Evolutionary conservation across 2,797 vertebrate genomes (phyloP), one percentile per base, ranked within the genome.

Genomic region (Muscicapa striata): DNA sequence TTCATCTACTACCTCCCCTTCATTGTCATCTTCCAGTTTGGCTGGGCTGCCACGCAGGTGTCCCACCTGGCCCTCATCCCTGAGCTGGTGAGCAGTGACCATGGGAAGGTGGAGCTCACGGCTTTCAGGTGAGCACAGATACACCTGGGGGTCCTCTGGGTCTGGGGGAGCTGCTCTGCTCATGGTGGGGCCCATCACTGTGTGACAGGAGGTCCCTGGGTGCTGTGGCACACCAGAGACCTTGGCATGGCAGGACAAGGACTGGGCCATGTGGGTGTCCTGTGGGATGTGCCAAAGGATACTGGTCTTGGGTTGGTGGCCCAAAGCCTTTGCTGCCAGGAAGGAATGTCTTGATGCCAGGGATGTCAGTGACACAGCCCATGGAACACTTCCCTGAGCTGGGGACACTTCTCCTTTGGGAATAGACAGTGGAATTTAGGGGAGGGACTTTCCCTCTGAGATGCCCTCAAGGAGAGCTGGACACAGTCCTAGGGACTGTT

Each of bases 41-140:
- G 99, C 93, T 99, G 99, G 99, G 99, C 99, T 0, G 98, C 99
- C 75, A 99, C 98, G 0, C 99, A 99, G 97, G 98, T 99, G 94
- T 99, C 99, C 9, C 99, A 99, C 96, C 98, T 99, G 73, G 98
- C 99, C 4, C 99, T 99, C 87, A 99, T 99, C 61, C 99, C 99
- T 0, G 99, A 99, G 97, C 98, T 99, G 38, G 98, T 98, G 87
- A 97, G 97, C 70, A 98, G 96, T 4, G 98, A 99, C 67, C 98
- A 99, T 2, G 99, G 98, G 80, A 99, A 99, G 83, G 99, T 99
- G 64, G 99, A 99, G 77, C 99, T 99, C 89, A 99, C 99, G 0
- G 99, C 99, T 0, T 99, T 98, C 98, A 98, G 99, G 99, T 99
- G 38, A 83, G 66, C 15, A 15, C 1, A 1, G 58, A 16, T 59